Conservation (phyloP, 2,113 vertebrate genomes). For the Pipra filicauda region DNA sequence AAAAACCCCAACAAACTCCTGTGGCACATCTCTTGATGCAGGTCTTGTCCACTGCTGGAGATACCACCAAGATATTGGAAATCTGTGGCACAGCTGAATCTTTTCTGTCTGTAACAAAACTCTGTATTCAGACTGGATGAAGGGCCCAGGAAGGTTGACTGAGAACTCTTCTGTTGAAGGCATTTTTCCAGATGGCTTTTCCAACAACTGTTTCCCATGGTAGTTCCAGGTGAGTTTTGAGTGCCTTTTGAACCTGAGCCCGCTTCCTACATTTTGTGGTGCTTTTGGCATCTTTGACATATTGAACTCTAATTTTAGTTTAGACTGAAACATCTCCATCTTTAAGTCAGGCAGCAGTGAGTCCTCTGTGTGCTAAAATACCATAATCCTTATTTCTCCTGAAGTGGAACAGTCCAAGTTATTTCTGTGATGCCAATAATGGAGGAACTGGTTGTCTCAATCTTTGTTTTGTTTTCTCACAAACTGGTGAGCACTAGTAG, state of each 20-base stretch:
- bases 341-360: neutral
- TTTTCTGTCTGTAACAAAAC: neutral
- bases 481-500: neutral
- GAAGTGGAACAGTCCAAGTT: neutral
- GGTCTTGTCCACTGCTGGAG: neutral
- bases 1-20: neutral
- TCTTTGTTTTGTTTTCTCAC: neutral
- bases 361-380: neutral
- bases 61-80: neutral
- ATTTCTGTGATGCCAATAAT: accelerated
- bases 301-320: neutral
- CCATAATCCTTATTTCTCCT: neutral
- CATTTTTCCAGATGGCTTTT: neutral
- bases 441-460: neutral
- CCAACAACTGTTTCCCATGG: neutral
- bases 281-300: neutral
- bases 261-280: neutral
- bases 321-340: neutral
- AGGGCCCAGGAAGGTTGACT: accelerated
- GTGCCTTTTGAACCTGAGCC: neutral
- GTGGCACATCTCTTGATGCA: neutral
- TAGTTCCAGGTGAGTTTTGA: neutral
- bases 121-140: neutral
- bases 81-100: neutral
- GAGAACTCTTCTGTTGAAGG: neutral